Conservation (phyloP, 2,888 invertebrate species). For the Melinaea menophilus region DNA sequence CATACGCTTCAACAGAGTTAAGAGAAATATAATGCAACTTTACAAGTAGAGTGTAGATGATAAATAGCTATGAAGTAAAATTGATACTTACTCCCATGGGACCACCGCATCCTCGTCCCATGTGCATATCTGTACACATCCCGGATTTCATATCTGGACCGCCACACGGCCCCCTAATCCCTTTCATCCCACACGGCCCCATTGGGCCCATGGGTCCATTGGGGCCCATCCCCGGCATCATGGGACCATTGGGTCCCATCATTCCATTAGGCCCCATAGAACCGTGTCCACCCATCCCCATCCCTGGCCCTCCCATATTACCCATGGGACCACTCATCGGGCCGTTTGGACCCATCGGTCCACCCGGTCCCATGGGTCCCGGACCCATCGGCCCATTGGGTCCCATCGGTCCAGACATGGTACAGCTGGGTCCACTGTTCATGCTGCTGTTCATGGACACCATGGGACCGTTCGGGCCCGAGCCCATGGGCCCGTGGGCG, state of each 20-base stretch:
- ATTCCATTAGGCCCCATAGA: slow-evolving; percentile 65
- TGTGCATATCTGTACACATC: slow-evolving; percentile 75
- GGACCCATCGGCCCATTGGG: slow-evolving; percentile 51
- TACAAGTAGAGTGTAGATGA: neutral
- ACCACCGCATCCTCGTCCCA: slow-evolving; percentile 73
- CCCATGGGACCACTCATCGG: slow-evolving; percentile 63
- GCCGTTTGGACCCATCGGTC: slow-evolving; percentile 60
- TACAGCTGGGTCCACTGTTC: slow-evolving; percentile 70
- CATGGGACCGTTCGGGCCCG: slow-evolving; percentile 69
- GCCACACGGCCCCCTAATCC: slow-evolving; percentile 68
- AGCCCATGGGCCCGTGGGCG: slow-evolving; percentile 63
- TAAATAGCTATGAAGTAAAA: neutral
- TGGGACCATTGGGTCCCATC: slow-evolving; percentile 68
- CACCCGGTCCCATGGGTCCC: slow-evolving; percentile 53
- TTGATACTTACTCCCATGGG: slow-evolving; percentile 70
- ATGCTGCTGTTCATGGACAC: slow-evolving; percentile 69
- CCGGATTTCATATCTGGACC: slow-evolving; percentile 74
- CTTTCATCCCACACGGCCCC: slow-evolving; percentile 75
- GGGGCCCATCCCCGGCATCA: slow-evolving; percentile 69
- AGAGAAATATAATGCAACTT: slow-evolving; percentile 16
- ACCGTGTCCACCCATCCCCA: slow-evolving; percentile 60
- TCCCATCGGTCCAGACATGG: slow-evolving; percentile 69
- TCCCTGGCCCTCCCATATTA: slow-evolving; percentile 54
- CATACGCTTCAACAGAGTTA: slow-evolving; percentile 61
- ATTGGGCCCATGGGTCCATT: slow-evolving; percentile 74